Percentiles rank a stretch among this genome's conserved stretches.
phyloP scores from a whole-genome alignment of 2,888 invertebrate genomes.

The Papilio protenor region DNA sequence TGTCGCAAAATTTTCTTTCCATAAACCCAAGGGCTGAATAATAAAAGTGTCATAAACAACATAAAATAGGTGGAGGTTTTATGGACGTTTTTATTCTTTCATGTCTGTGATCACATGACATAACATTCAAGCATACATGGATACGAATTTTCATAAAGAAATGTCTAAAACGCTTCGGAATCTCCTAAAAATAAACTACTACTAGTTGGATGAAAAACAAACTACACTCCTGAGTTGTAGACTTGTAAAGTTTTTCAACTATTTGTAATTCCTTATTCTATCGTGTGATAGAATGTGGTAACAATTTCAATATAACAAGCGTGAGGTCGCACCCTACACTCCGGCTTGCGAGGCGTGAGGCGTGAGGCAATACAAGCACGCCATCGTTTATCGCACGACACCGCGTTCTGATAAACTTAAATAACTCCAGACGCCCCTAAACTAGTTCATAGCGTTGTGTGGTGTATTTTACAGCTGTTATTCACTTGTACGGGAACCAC shows the following conservation, averaged over 20 bases:
- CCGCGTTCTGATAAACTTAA: conserved; percentile 68
- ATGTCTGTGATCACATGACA: conserved; percentile 32
- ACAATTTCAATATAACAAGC: conserved; percentile 16
- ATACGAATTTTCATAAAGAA: neutral
- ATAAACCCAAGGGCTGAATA: conserved; percentile 57
- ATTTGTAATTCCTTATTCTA: neutral
- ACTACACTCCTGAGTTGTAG: neutral
- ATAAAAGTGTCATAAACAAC: conserved; percentile 56
- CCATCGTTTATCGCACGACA: conserved; percentile 64
- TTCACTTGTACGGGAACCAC: conserved; percentile 44
- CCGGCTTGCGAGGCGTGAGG: conserved; percentile 26
- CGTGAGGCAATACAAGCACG: conserved; percentile 48
- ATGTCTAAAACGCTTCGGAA: neutral
- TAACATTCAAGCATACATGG: neutral
- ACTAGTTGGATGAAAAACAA: neutral
- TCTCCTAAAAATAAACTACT: neutral
- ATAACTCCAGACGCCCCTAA: conserved; percentile 64
- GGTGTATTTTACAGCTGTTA: conserved; percentile 64
- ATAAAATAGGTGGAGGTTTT: conserved; percentile 43
- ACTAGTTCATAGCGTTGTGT: conserved; percentile 63
- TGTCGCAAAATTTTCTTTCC: conserved; percentile 52
- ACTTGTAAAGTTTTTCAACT: conserved; percentile 15
- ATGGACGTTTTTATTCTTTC: conserved; percentile 51
- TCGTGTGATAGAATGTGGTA: conserved; percentile 24
- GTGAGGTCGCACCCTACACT: conserved; percentile 23